Evolutionary conservation across 1,140 invertebrate species (phyloP).

Genomic region (Panulirus ornatus): DNA sequence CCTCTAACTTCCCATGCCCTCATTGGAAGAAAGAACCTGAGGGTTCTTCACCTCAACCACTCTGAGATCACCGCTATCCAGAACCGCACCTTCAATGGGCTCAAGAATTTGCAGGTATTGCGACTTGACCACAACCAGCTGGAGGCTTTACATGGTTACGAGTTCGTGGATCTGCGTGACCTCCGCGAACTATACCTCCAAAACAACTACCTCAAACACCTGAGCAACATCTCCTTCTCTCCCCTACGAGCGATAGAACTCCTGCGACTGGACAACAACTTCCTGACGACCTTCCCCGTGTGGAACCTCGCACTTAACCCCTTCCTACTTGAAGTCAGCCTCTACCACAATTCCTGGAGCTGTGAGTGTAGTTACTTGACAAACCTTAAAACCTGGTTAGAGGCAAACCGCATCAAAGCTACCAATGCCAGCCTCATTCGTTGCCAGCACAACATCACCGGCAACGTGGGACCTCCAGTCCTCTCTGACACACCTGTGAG

Average conservation of each 20-base stretch:
- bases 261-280: slow-evolving; percentile 90
- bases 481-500: slow-evolving; percentile 66
- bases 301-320: slow-evolving; percentile 78
- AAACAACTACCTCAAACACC: slow-evolving; percentile 88
- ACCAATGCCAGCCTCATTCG: slow-evolving; percentile 65
- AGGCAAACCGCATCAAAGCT: slow-evolving; percentile 74
- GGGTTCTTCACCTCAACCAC: slow-evolving; percentile 90
- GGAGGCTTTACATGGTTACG: slow-evolving; percentile 88
- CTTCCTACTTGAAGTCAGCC: slow-evolving; percentile 77
- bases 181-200: slow-evolving; percentile 91
- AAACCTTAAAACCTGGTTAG: slow-evolving; percentile 77
- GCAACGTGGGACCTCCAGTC: slow-evolving; percentile 68
- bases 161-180: slow-evolving; percentile 90
- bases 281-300: slow-evolving; percentile 86
- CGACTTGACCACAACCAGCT: slow-evolving; percentile 92
- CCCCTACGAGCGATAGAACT: slow-evolving; percentile 88
- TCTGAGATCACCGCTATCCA: slow-evolving; percentile 91
- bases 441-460: slow-evolving; percentile 71
- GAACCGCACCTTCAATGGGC: slow-evolving; percentile 94
- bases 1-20: slow-evolving; percentile 93
- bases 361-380: slow-evolving; percentile 79
- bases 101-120: slow-evolving; percentile 87
- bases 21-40: slow-evolving; percentile 89
- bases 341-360: slow-evolving; percentile 79
- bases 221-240: slow-evolving; percentile 89